phyloP scores from a whole-genome alignment of 53 echinoderm and acorn worm species.

The Astropecten irregularis region DNA sequence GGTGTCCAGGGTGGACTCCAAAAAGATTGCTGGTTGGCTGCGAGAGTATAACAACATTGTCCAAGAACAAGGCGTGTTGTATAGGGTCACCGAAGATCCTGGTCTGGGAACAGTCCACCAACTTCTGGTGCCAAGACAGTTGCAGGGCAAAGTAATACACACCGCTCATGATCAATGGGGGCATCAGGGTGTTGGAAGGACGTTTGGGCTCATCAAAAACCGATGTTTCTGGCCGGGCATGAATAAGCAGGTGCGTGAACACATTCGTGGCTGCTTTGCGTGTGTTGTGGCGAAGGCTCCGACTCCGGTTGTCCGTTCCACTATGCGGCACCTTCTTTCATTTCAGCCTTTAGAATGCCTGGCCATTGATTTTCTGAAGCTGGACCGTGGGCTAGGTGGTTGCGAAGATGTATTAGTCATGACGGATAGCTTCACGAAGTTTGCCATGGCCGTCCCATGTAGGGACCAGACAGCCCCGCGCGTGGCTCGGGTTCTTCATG shows the following conservation, averaged over 20 bases:
- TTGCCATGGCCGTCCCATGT: constrained; percentile 61
- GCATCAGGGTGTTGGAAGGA: constrained; percentile 59
- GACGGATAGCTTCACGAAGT: constrained; percentile 71
- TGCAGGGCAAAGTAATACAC: neutral
- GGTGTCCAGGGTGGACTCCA: neutral
- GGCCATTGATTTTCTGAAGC: constrained; percentile 69
- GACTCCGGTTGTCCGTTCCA: constrained; percentile 42
- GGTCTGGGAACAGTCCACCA: neutral
- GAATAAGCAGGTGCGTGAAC: constrained; percentile 36
- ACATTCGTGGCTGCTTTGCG: constrained; percentile 56
- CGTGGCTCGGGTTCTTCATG: constrained; percentile 48
- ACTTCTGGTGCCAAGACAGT: constrained; percentile 23
- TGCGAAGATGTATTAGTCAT: constrained; percentile 66
- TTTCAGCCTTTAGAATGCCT: constrained; percentile 64
- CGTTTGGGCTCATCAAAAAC: constrained; percentile 12
- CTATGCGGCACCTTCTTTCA: constrained; percentile 62
- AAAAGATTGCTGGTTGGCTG: neutral
- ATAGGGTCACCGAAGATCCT: neutral
- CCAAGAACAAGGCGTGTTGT: neutral
- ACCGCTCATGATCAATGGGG: constrained; percentile 53
- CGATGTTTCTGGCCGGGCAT: constrained; percentile 69
- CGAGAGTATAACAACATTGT: neutral
- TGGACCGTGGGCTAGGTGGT: constrained; percentile 64
- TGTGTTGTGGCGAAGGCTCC: constrained; percentile 54
- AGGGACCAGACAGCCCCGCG: constrained; percentile 58